Percentiles rank a stretch among this genome's conserved stretches.
phyloP scores from a whole-genome alignment of 2,888 invertebrate genomes.

The Chesias legatella region DNA sequence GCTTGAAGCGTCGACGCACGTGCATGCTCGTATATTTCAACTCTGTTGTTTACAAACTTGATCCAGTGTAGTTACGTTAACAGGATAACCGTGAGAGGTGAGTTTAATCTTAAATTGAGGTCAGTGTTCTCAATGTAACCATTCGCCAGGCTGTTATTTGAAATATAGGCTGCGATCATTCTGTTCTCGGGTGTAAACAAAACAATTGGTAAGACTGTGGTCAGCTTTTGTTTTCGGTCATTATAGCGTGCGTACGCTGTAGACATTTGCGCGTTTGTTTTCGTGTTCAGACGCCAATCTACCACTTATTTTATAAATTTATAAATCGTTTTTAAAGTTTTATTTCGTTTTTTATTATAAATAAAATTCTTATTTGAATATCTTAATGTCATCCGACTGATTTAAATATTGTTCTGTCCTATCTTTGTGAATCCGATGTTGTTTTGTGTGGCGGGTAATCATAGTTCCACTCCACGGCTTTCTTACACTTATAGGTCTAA shows the following conservation, averaged over 20 bases:
- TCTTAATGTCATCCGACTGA: too few species aligned
- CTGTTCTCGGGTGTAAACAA: constrained; percentile 45
- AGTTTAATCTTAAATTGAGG: constrained; percentile 57
- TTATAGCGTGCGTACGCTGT: constrained; percentile 37
- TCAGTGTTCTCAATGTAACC: constrained; percentile 43
- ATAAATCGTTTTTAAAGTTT: not conserved
- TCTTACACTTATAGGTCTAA: too few species aligned
- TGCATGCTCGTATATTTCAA: constrained; percentile 43
- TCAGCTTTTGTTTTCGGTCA: constrained; percentile 56
- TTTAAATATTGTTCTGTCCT: too few species aligned
- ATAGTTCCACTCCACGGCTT: too few species aligned
- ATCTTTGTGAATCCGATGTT: too few species aligned
- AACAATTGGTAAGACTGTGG: constrained; percentile 46
- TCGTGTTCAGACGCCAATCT: constrained; percentile 4
- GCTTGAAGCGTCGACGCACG: constrained; percentile 46
- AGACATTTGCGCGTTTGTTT: constrained; percentile 37
- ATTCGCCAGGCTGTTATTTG: constrained; percentile 18
- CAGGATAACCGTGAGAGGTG: constrained; percentile 66
- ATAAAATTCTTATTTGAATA: too few species aligned
- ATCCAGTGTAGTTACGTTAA: constrained; percentile 53
- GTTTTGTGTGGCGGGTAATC: too few species aligned
- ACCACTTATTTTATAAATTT: not conserved
- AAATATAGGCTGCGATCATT: constrained; percentile 11
- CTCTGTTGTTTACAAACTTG: constrained; percentile 61
- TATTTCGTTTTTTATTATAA: constrained; percentile 2